A percentile compares a stretch with the other conserved stretches of the same genome.
Conservation (phyloP, 2,888 invertebrate genomes). For the Dynastes hyllus region DNA sequence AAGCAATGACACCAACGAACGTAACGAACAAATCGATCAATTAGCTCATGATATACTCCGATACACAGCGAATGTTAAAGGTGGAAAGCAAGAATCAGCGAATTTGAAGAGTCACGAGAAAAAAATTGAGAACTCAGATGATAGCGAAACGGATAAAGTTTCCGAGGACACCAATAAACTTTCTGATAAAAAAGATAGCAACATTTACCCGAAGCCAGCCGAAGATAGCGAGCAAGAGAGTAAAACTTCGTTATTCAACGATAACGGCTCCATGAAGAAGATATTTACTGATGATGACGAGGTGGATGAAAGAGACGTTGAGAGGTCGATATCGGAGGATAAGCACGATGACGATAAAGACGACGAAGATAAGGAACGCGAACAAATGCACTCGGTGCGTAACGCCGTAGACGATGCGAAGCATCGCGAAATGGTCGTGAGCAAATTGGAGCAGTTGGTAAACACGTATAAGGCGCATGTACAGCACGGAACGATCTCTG, state of each 20-base stretch:
- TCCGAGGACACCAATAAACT: not conserved
- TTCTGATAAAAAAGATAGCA: not conserved
- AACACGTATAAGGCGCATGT: constrained; percentile 33
- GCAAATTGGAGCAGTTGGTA: constrained; percentile 33
- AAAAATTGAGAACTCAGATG: not conserved
- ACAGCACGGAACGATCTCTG: not conserved
- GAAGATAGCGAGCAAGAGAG: constrained; percentile 7
- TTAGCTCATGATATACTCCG: not conserved
- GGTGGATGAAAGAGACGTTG: not conserved
- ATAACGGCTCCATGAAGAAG: not conserved
- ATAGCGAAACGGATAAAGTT: not conserved
- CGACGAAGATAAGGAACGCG: constrained; percentile 24
- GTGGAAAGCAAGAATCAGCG: not conserved
- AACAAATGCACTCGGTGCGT: not conserved
- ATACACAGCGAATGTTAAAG: not conserved
- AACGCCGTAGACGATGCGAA: constrained; percentile 28
- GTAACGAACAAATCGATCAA: not conserved
- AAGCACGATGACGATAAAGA: constrained; percentile 12
- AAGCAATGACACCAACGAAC: not conserved
- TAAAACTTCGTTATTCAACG: not conserved
- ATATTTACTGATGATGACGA: constrained; percentile 1
- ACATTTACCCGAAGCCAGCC: not conserved
- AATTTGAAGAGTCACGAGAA: not conserved
- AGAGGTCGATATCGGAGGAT: constrained; percentile 5
- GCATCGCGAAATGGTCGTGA: constrained; percentile 36